phyloP scores from a whole-genome alignment of 2,113 vertebrate genomes.

The Pungitius pungitius region DNA sequence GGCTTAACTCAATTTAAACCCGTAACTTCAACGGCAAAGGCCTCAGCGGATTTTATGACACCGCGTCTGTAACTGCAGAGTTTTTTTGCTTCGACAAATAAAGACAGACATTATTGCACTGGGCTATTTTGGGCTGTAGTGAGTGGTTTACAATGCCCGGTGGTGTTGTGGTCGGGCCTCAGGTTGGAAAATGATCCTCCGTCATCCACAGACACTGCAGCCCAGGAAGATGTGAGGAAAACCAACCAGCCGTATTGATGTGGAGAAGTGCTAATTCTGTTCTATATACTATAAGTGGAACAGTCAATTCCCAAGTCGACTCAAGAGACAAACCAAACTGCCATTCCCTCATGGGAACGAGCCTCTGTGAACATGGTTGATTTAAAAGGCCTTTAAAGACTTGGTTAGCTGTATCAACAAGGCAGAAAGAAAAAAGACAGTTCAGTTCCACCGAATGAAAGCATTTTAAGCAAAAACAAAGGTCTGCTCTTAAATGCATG shows the following conservation, averaged over 20 bases:
- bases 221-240: conserved; percentile 70
- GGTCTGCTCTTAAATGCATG: conserved; percentile 35
- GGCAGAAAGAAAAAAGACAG: conserved; percentile 25
- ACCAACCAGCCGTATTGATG: conserved; percentile 71
- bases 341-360: conserved; percentile 56
- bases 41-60: conserved; percentile 66
- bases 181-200: conserved; percentile 76
- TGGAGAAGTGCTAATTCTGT: conserved; percentile 71
- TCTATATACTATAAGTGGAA: conserved; percentile 59
- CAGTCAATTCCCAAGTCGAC: conserved; percentile 71
- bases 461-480: conserved; percentile 53
- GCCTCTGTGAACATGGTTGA: conserved; percentile 73
- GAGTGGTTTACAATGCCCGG: conserved; percentile 77
- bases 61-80: conserved; percentile 43
- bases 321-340: conserved; percentile 67
- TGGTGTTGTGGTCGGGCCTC: conserved; percentile 76
- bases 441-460: conserved; percentile 42
- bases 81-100: conserved; percentile 56
- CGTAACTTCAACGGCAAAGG: conserved; percentile 56
- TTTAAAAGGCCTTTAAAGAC: conserved; percentile 68
- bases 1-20: conserved; percentile 68
- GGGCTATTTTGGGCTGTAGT: conserved; percentile 73
- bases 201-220: conserved; percentile 67
- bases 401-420: conserved; percentile 62
- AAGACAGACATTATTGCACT: conserved; percentile 70